Evolutionary conservation across 2,797 vertebrate species (phyloP).

Genomic region (Aselliscus stoliczkanus): DNA sequence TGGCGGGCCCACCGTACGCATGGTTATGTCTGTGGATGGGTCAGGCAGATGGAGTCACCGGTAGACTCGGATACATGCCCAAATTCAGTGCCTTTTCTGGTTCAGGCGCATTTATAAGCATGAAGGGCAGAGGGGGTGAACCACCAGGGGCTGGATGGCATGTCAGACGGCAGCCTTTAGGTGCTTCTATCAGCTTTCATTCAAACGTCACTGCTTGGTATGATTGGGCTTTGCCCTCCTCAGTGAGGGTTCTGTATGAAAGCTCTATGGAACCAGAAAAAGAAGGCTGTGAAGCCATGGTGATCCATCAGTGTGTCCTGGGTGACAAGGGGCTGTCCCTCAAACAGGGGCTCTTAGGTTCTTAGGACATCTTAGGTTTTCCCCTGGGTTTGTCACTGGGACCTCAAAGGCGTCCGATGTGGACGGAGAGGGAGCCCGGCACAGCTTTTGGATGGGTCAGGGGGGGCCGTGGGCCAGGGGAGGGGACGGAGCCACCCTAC

Average conservation of each 20-base stretch:
- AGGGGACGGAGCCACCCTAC: rapidly evolving
- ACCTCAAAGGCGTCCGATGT: rapidly evolving
- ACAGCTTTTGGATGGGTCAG: rapidly evolving
- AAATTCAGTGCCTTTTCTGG: background rate
- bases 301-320: rapidly evolving
- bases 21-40: rapidly evolving
- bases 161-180: background rate
- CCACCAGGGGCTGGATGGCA: rapidly evolving
- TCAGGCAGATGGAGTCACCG: rapidly evolving
- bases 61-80: background rate
- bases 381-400: rapidly evolving
- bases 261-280: rapidly evolving
- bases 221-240: background rate
- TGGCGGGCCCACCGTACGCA: rapidly evolving
- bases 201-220: background rate
- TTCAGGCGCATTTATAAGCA: background rate
- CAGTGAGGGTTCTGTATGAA: background rate
- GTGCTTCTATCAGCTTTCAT: background rate
- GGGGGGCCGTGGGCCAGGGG: rapidly evolving
- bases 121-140: too few relatives aligned
- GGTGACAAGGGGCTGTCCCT: rapidly evolving
- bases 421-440: background rate
- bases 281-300: rapidly evolving
- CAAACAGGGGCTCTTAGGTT: too few relatives aligned
- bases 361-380: too few relatives aligned